Evolutionary conservation across 2,888 invertebrate species (phyloP).

Genomic region (Caenorhabditis imperialis): DNA sequence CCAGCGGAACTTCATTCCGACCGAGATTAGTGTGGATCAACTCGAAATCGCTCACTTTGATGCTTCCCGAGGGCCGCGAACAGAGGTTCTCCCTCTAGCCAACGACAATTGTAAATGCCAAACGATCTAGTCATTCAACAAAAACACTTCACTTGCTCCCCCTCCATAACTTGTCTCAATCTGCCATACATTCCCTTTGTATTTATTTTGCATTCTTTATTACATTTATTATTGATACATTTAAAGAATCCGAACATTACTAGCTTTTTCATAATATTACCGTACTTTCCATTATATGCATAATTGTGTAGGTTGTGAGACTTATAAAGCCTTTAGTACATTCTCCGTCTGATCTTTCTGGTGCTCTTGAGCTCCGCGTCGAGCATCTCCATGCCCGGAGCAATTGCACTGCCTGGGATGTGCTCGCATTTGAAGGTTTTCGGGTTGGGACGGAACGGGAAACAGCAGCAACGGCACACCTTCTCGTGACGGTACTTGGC

Average conservation of each 20-base stretch:
- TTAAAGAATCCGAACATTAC: slow-evolving; percentile 7
- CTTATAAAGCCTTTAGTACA: neutral
- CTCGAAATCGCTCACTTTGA: slow-evolving; percentile 90
- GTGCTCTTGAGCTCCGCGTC: slow-evolving; percentile 15
- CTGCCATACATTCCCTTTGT: slow-evolving; percentile 40
- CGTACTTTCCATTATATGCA: slow-evolving; percentile 25
- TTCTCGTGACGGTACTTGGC: slow-evolving; percentile 68
- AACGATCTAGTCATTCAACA: slow-evolving; percentile 22
- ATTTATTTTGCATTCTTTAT: too few relatives aligned
- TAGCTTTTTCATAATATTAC: slow-evolving; percentile 31
- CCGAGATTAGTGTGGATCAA: slow-evolving; percentile 96
- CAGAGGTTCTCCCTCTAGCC: slow-evolving; percentile 73
- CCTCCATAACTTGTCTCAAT: slow-evolving; percentile 8
- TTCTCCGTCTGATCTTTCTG: neutral
- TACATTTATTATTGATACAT: too few relatives aligned
- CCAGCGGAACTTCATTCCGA: slow-evolving; percentile 55
- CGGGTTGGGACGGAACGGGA: slow-evolving; percentile 76
- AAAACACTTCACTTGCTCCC: slow-evolving; percentile 6
- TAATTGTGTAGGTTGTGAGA: slow-evolving; percentile 14
- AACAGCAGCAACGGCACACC: slow-evolving; percentile 77
- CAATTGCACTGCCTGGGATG: slow-evolving; percentile 63
- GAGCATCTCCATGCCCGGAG: slow-evolving; percentile 69
- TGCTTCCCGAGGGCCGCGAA: slow-evolving; percentile 96
- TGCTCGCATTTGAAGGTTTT: slow-evolving; percentile 76
- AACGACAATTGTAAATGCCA: slow-evolving; percentile 6